Conservation (phyloP, 2,113 vertebrate species). For the Irena cyanogastra region DNA sequence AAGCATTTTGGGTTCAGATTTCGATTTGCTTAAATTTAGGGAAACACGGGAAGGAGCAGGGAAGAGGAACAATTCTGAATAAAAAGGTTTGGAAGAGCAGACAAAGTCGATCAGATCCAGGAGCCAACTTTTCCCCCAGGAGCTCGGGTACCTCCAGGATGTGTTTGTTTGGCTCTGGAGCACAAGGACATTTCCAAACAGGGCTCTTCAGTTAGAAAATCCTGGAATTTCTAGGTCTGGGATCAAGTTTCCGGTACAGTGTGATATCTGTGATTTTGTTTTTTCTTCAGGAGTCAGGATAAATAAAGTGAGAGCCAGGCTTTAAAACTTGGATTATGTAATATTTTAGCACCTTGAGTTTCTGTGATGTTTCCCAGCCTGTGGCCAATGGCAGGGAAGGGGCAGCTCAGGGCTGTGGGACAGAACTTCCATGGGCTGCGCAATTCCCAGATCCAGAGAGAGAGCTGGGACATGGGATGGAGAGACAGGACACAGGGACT, state of each 20-base stretch:
- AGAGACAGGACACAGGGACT: neutral
- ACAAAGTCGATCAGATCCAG: fast-evolving
- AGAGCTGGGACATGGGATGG: neutral
- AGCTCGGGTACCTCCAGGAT: neutral
- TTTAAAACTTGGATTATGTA: neutral
- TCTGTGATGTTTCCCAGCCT: neutral
- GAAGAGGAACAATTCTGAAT: neutral
- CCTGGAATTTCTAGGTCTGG: neutral
- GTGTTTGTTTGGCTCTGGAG: neutral
- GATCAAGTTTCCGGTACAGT: neutral
- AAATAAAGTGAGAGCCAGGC: neutral
- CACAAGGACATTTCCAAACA: neutral
- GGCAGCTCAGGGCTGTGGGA: neutral
- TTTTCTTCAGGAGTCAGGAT: neutral
- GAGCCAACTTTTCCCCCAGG: fast-evolving
- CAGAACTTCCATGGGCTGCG: neutral
- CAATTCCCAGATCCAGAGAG: neutral
- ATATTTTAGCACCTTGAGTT: neutral
- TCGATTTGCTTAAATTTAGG: neutral
- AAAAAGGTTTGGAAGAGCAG: neutral
- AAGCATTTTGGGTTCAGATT: neutral
- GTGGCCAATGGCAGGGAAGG: neutral
- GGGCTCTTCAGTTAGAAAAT: neutral
- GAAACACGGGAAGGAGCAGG: neutral
- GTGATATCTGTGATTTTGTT: neutral